Evolutionary conservation across 2,113 vertebrate genomes (phyloP).

Genomic region (Strigops habroptila): DNA sequence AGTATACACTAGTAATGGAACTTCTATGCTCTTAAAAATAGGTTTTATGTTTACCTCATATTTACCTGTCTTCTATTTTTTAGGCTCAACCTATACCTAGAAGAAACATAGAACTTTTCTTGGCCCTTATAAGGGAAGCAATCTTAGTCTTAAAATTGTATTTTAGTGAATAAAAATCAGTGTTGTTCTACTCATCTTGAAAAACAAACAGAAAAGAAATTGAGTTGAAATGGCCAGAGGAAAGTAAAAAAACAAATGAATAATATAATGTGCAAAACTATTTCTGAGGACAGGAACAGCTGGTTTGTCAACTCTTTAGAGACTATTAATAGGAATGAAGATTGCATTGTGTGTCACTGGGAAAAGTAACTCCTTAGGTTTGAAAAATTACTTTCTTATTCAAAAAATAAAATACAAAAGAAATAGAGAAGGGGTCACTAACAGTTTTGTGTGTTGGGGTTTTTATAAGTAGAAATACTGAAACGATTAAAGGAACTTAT

Average conservation of each 20-base stretch:
- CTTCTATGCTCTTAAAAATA: background rate
- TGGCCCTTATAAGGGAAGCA: rapidly evolving
- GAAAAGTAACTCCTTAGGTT: background rate
- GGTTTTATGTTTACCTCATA: background rate
- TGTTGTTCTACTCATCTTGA: background rate
- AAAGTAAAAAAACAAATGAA: background rate
- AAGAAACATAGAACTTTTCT: background rate
- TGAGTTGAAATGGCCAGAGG: background rate
- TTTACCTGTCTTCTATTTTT: background rate
- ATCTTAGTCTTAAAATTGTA: background rate
- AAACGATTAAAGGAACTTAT: background rate
- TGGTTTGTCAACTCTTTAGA: conserved; percentile 8
- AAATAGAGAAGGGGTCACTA: background rate
- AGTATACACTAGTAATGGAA: background rate
- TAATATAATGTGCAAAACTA: background rate
- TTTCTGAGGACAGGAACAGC: conserved; percentile 33
- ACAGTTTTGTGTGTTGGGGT: too few species aligned
- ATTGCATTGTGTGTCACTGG: background rate
- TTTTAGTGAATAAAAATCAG: background rate
- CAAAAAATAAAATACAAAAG: background rate
- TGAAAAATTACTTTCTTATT: background rate
- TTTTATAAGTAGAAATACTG: background rate
- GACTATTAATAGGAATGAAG: conserved; percentile 38
- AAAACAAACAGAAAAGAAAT: background rate
- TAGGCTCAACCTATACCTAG: background rate